A percentile compares a stretch with the other conserved stretches of the same genome.
phyloP scores from a whole-genome alignment of 2,888 invertebrate genomes.

The Elmis aenea region DNA sequence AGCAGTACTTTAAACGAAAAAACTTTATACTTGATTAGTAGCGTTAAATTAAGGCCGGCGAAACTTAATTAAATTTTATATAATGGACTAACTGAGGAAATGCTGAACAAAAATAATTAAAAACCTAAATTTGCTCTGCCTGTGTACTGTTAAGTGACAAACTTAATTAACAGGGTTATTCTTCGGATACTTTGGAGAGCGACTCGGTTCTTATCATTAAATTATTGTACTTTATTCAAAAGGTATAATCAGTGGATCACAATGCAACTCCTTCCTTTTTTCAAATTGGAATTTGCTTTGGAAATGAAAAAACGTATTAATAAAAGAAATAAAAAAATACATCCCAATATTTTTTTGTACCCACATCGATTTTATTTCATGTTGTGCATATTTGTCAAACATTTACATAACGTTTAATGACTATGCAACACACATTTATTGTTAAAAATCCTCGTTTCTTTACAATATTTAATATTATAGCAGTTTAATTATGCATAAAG shows the following conservation, averaged over 20 bases:
- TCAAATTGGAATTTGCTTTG: no score
- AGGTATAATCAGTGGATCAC: conserved; percentile 20
- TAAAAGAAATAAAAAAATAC: no score
- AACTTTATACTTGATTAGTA: conserved; percentile 51
- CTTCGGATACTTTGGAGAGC: conserved; percentile 40
- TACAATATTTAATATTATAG: no score
- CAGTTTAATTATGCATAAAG: no score
- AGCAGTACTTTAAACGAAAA: conserved; percentile 42
- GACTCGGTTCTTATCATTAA: conserved; percentile 40
- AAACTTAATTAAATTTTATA: conserved; percentile 52
- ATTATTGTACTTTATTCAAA: conserved; percentile 39
- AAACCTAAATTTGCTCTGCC: conserved; percentile 48
- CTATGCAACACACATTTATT: no score
- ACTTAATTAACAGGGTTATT: conserved; percentile 50
- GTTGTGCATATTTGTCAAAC: no score
- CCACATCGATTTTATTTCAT: no score
- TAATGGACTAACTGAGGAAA: conserved; percentile 52
- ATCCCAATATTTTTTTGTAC: no score
- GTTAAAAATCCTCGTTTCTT: no score
- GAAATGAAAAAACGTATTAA: no score
- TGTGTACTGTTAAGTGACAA: conserved; percentile 48
- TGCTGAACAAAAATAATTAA: conserved; percentile 52
- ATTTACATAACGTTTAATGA: no score
- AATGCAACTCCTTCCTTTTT: conserved; percentile 2
- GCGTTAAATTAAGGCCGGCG: conserved; percentile 50